Evolutionary conservation across 1,140 invertebrate genomes (phyloP), one percentile per base, ranked within the genome.

Genomic region (Orussus abietinus): DNA sequence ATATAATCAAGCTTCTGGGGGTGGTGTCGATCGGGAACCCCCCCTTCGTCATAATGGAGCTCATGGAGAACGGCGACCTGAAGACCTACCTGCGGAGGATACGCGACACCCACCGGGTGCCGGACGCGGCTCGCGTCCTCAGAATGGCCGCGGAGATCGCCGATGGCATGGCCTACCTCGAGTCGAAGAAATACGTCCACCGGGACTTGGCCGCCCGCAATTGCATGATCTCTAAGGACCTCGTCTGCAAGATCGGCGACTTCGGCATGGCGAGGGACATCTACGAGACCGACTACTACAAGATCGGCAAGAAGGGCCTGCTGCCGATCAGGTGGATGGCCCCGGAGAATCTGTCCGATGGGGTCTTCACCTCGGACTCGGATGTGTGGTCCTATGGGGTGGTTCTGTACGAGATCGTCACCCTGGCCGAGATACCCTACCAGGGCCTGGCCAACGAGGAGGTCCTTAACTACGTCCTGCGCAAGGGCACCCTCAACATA

Each of bases 361-460:
- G 85, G 7, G 76, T 85, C 5, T 88, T 85, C 60, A 84, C 83
- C 2, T 78, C 76, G 14, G 77, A 84, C 50, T 84, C 83, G 5
- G 87, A 90, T 59, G 79, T 88, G 1, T 89, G 86, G 85, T 83
- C 76, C 15, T 88, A 78, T 66, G 85, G 86, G 9, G 75, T 88
- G 9, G 84, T 88, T 3, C 55, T 89, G 3, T 89, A 84, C 77
- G 86, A 89, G 62, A 88, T 89, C 72, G 74, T 78, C 0, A 88
- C 86, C 0, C 62, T 87, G 25, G 85, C 80, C 3, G 80, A 82
- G 38, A 80, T 86, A 55, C 86, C 87, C 0, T 90, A 90, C 59
- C 82, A 82, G 78, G 76, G 77, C 5, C 66, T 76, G 36, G 67
- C 68, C 1, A 83, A 83, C 61, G 80, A 81, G 41, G 77, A 84